phyloP scores from a whole-genome alignment of 2,113 vertebrate genomes.

The Corydoras maculifer region DNA sequence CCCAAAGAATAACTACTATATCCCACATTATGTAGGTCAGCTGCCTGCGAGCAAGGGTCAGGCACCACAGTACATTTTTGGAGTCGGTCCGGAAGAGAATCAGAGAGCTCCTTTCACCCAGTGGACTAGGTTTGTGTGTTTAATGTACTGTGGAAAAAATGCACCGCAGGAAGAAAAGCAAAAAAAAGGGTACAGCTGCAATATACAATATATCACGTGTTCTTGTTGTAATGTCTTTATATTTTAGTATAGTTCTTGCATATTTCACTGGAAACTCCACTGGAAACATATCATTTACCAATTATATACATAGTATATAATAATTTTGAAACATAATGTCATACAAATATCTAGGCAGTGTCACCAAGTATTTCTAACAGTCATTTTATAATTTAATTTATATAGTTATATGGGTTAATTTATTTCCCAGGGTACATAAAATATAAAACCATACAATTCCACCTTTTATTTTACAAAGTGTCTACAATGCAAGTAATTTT shows the following conservation, averaged over 20 bases:
- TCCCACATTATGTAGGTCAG: conserved; percentile 55
- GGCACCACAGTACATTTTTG: conserved; percentile 45
- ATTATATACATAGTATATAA: too few species aligned
- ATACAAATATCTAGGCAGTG: too few species aligned
- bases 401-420: too few species aligned
- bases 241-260: background rate
- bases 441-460: too few species aligned
- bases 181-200: conserved; percentile 21
- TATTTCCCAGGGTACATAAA: too few species aligned
- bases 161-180: conserved; percentile 19
- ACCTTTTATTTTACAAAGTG: too few species aligned
- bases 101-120: conserved; percentile 48
- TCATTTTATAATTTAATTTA: too few species aligned
- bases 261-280: background rate
- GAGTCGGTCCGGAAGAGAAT: conserved; percentile 46
- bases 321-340: too few species aligned
- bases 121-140: conserved; percentile 39
- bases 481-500: too few species aligned
- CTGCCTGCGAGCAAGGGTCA: conserved; percentile 58
- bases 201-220: conserved; percentile 18
- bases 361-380: too few species aligned
- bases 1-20: conserved; percentile 56
- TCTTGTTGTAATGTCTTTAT: conserved; percentile 18
- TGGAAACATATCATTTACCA: background rate
- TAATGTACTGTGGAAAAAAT: conserved; percentile 41